phyloP scores from a whole-genome alignment of 2,797 vertebrate species.

The Pipistrellus nathusii region DNA sequence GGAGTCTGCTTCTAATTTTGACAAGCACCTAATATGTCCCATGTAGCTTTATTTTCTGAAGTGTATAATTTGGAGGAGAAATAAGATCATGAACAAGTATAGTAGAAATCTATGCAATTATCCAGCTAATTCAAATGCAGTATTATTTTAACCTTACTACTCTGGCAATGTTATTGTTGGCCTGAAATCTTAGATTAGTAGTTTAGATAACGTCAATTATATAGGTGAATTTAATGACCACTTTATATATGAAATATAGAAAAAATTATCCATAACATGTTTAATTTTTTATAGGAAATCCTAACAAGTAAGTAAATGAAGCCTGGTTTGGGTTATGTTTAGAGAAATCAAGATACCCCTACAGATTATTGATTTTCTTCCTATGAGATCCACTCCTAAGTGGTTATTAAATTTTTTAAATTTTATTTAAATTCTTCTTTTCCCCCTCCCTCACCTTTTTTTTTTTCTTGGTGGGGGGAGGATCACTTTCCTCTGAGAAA shows the following conservation, averaged over 20 bases:
- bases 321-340: neutral
- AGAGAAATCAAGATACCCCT: neutral
- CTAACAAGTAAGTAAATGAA: neutral
- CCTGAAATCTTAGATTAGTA: neutral
- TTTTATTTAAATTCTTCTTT: neutral
- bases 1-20: neutral
- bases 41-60: slow-evolving; percentile 30
- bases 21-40: neutral
- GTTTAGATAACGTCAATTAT: neutral
- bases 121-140: neutral
- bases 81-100: neutral
- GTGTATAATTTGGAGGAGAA: neutral
- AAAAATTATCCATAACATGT: neutral
- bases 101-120: neutral
- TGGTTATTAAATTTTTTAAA: neutral
- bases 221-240: slow-evolving; percentile 8
- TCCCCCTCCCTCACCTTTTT: neutral
- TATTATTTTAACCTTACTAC: neutral
- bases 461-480: too few species aligned
- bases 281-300: neutral
- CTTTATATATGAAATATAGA: neutral
- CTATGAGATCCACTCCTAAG: neutral
- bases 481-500: neutral
- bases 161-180: neutral
- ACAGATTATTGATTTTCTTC: neutral